These are phyloP conservation scores for Chlorops oryzae DNA, from an alignment of 1,140 invertebrate species.

Conservation along the genomic window DNA sequence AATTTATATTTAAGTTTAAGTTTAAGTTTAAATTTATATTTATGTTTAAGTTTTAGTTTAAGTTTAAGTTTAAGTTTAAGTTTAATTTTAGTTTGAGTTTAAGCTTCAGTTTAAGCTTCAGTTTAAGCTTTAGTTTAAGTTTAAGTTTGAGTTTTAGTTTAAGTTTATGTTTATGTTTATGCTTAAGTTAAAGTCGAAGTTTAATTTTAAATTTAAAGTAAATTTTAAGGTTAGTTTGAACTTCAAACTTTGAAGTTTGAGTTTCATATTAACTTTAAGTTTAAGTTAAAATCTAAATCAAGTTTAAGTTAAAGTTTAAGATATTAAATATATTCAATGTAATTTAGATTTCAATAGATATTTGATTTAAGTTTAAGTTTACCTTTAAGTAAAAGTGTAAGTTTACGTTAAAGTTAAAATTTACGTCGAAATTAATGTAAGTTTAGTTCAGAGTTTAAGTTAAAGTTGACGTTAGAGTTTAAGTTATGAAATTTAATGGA, in stretches of 20 bases:
- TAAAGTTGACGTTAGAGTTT: too few relatives aligned
- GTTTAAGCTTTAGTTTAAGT: constrained; percentile 1
- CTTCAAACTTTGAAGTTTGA: constrained; percentile 2
- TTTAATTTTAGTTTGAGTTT: constrained; percentile 7
- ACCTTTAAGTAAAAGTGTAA: neutral
- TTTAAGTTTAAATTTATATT: constrained; percentile 1
- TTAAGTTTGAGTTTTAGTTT: constrained; percentile 3
- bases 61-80: constrained; percentile 3
- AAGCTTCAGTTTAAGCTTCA: constrained; percentile 1
- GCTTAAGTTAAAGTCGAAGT: constrained; percentile 1
- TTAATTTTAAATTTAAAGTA: neutral
- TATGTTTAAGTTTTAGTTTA: constrained; percentile 1
- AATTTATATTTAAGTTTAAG: constrained; percentile 2
- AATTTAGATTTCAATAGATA: too few relatives aligned
- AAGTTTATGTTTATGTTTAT: neutral
- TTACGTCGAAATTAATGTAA: constrained; percentile 4
- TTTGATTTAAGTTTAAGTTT: too few relatives aligned
- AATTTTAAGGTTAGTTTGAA: neutral
- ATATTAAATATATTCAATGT: constrained; percentile 1
- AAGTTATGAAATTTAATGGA: too few relatives aligned
- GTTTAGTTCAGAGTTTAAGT: too few relatives aligned
- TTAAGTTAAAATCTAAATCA: neutral
- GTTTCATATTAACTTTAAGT: constrained; percentile 1
- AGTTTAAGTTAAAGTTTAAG: neutral
- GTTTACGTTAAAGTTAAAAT: neutral